Conservation (phyloP, 2,797 vertebrate species). For the Limnodromus scolopaceus region DNA sequence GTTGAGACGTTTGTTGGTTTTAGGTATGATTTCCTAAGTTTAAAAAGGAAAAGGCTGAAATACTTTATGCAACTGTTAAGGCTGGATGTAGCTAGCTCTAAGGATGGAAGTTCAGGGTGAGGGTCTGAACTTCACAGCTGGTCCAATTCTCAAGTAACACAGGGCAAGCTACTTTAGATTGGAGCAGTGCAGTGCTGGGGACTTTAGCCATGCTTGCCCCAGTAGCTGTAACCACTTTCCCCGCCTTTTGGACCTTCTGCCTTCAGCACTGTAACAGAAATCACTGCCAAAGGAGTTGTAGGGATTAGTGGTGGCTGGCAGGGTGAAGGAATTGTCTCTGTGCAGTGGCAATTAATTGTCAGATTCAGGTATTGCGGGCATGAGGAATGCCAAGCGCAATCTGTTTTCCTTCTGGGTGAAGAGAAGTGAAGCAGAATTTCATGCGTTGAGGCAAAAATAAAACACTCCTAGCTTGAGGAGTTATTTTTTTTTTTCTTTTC, state of each 20-base stretch:
- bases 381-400: not conserved
- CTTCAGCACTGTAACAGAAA: not conserved
- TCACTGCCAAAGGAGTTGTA: not conserved
- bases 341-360: not conserved
- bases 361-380: not conserved
- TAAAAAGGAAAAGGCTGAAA: not conserved
- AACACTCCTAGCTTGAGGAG: not conserved
- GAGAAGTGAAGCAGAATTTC: not conserved
- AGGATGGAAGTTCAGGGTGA: not conserved
- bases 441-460: not conserved
- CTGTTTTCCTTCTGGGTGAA: not conserved
- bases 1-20: not conserved
- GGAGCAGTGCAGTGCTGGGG: not conserved
- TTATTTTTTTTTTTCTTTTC: not conserved
- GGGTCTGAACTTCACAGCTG: not conserved
- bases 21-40: not conserved
- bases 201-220: not conserved
- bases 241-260: not conserved
- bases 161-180: fast-evolving
- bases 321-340: not conserved
- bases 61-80: not conserved
- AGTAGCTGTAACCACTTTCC: not conserved
- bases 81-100: not conserved
- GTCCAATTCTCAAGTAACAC: not conserved
- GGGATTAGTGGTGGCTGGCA: not conserved